A percentile compares a stretch with the other conserved stretches of the same genome.
Conservation (phyloP, 2,888 invertebrate genomes). For the Tethea ocularis region DNA sequence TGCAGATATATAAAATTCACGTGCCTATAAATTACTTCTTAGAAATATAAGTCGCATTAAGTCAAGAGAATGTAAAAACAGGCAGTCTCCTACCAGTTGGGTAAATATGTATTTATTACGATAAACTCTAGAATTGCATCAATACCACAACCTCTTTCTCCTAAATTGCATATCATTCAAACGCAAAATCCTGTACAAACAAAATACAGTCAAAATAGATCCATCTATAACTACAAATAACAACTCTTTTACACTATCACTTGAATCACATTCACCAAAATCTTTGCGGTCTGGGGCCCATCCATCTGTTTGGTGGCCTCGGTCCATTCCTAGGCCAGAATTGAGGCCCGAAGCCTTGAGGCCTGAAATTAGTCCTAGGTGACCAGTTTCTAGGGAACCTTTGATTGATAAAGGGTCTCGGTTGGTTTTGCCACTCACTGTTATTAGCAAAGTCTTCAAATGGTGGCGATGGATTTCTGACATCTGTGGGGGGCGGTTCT, state of each 20-base stretch:
- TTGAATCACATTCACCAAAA: constrained; percentile 66
- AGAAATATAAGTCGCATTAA: no score
- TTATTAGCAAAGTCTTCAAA: constrained; percentile 46
- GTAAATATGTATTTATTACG: not conserved
- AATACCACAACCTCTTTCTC: constrained; percentile 1
- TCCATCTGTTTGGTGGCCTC: constrained; percentile 64
- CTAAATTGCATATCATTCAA: not conserved
- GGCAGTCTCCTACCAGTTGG: not conserved
- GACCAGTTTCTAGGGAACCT: constrained; percentile 73
- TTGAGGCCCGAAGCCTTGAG: constrained; percentile 42
- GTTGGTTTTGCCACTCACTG: constrained; percentile 45
- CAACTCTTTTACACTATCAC: constrained; percentile 7
- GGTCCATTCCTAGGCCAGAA: constrained; percentile 69
- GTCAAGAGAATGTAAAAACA: no score
- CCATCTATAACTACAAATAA: constrained; percentile 10
- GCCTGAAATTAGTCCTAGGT: constrained; percentile 63
- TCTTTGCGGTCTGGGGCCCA: constrained; percentile 68
- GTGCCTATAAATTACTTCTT: no score
- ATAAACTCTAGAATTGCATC: constrained; percentile 4
- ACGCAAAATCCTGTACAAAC: constrained; percentile 7
- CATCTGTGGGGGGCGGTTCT: constrained; percentile 33
- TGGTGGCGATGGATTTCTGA: constrained; percentile 32
- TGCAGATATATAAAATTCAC: no score
- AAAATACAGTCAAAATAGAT: constrained; percentile 10
- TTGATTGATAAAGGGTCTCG: constrained; percentile 51